Evolutionary conservation across 2,113 vertebrate genomes (phyloP), one percentile per base, ranked within the genome.

Genomic region (Tragelaphus strepsiceros): DNA sequence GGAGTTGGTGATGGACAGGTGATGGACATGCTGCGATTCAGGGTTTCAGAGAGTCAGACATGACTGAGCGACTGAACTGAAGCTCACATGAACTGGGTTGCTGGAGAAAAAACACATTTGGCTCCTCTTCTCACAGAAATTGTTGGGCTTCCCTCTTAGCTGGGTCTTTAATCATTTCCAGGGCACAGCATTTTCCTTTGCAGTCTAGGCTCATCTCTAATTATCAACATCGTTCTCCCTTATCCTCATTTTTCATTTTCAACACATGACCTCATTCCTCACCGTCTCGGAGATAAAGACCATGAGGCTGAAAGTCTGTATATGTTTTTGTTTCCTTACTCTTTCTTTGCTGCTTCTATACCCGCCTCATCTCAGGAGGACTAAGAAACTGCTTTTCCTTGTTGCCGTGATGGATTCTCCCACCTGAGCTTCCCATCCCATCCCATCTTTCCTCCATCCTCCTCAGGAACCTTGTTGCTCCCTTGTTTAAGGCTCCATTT

Each of bases 111-210:
- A 17, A 28, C 9, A 21, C 16, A 28, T 10, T 1, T 32, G 35
- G 4, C 19, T 71, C 49, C n/a, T 64, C 30, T 39, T 30, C 39
- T 24, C 17, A 15, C 12, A 7, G 12, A 5, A 1, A 30, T 39
- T 81, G 77, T 54, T 49, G 56, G 71, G 24, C 49, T 83, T 90
- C 39, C 9, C 3, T 51, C n/a, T 82, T 21, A 78, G 14, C 39
- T 85, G 32, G 21, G 28, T n/a, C 62, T 80, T 83, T 58, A 81
- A 46, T n/a, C 85, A 19, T 81, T 39, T 32, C 85, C 12, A 56
- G 10, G 28, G 67, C 67, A 90, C 32, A 51, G 46, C 30, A 51
- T 67, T 74, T 88, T 46, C 54, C 59, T 96, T 83, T 90, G 56
- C 5, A 16, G 30, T 82, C 9, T 22, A 43, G 61, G 7, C n/a